Conservation (phyloP, 2,797 vertebrate species). For the Rousettus madagascariensis region DNA sequence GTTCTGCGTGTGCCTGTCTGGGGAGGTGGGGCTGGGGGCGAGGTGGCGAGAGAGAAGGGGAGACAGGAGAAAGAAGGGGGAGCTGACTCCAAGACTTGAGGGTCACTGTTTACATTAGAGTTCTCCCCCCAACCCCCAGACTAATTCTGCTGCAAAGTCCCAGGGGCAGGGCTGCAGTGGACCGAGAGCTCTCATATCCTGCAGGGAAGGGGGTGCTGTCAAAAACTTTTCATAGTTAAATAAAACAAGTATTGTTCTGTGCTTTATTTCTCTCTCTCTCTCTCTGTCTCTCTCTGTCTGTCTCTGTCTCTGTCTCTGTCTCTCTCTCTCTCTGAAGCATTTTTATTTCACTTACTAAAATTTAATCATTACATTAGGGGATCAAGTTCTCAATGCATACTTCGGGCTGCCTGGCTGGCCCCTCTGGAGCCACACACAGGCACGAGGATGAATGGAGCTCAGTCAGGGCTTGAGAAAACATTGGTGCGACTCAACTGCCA, state of each 20-base stretch:
- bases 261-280: neutral
- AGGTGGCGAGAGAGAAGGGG: constrained; percentile 62
- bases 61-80: constrained; percentile 73
- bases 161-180: constrained; percentile 41
- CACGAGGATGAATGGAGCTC: constrained; percentile 51
- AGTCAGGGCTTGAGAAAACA: constrained; percentile 55
- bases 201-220: neutral
- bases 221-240: constrained; percentile 28
- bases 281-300: neutral
- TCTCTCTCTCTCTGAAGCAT: neutral
- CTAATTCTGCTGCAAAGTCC: neutral
- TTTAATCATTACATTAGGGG: constrained; percentile 39
- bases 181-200: neutral
- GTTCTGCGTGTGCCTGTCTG: constrained; percentile 59
- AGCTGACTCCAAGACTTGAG: constrained; percentile 71
- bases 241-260: constrained; percentile 60
- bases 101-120: constrained; percentile 75
- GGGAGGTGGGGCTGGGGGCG: constrained; percentile 43
- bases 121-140: constrained; percentile 44
- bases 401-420: constrained; percentile 36
- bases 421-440: neutral
- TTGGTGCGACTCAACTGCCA: constrained; percentile 9
- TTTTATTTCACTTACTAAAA: constrained; percentile 72
- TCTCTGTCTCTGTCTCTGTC: neutral
- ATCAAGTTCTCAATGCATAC: constrained; percentile 58